phyloP scores from a whole-genome alignment of 2,888 invertebrate species.

The Gari tellinella region DNA sequence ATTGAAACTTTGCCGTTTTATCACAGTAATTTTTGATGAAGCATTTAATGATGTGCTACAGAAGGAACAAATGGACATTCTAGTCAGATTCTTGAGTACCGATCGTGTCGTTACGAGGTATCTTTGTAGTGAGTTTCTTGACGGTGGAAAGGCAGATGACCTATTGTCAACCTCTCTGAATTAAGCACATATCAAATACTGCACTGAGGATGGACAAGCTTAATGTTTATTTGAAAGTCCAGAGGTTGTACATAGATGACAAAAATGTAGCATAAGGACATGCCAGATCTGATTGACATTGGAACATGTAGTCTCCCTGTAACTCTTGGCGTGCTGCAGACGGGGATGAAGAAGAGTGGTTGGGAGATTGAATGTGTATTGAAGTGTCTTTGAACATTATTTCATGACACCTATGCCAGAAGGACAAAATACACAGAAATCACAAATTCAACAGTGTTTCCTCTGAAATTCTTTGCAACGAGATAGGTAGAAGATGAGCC shows the following conservation, averaged over 20 bases:
- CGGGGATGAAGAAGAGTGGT: slow-evolving; percentile 60
- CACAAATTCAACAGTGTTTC: slow-evolving; percentile 20
- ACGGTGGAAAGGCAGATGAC: slow-evolving; percentile 61
- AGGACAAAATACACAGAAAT: slow-evolving; percentile 21
- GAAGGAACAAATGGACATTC: slow-evolving; percentile 70
- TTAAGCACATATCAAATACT: slow-evolving; percentile 20
- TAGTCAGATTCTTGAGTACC: slow-evolving; percentile 67
- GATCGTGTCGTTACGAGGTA: slow-evolving; percentile 66
- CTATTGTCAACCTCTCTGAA: slow-evolving; percentile 51
- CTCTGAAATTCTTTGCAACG: slow-evolving; percentile 30
- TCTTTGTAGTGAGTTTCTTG: slow-evolving; percentile 59
- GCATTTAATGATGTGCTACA: slow-evolving; percentile 52
- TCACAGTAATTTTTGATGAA: slow-evolving; percentile 61
- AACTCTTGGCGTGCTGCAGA: slow-evolving; percentile 75
- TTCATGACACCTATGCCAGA: slow-evolving; percentile 28
- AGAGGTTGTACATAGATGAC: slow-evolving; percentile 17
- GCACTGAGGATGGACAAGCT: slow-evolving; percentile 37
- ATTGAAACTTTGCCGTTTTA: slow-evolving; percentile 17
- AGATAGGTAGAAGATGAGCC: slow-evolving; percentile 39
- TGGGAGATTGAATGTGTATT: slow-evolving; percentile 49
- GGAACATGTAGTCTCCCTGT: slow-evolving; percentile 77
- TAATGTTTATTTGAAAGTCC: slow-evolving; percentile 24
- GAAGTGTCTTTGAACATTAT: slow-evolving; percentile 24
- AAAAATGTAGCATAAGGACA: slow-evolving; percentile 13
- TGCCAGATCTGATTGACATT: slow-evolving; percentile 60